phyloP scores from a whole-genome alignment of 2,797 vertebrate genomes.

The Scleropages formosus region DNA sequence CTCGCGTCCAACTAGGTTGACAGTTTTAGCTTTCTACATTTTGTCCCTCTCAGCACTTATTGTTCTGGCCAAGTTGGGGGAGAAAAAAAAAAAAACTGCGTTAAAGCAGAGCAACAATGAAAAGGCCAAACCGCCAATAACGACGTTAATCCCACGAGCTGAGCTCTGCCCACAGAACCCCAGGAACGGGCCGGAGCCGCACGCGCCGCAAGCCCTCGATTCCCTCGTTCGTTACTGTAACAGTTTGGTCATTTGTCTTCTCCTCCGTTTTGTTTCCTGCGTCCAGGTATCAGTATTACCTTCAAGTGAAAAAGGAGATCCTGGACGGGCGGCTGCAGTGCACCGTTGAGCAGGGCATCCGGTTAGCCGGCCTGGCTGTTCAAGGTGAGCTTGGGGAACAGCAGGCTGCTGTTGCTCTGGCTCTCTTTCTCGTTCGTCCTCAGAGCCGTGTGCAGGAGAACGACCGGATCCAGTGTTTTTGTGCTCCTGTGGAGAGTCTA shows the following conservation, averaged over 20 bases:
- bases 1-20: neutral
- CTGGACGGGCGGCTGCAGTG: slow-evolving; percentile 85
- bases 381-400: slow-evolving; percentile 74
- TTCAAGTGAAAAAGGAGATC: slow-evolving; percentile 93
- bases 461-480: neutral
- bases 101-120: neutral
- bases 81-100: neutral
- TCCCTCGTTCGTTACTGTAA: neutral
- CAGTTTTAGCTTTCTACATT: no score
- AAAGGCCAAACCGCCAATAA: neutral
- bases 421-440: no score
- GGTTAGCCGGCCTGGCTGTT: slow-evolving; percentile 88
- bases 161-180: neutral
- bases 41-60: no score
- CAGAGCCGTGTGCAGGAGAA: no score
- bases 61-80: no score
- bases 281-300: slow-evolving; percentile 94
- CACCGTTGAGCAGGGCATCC: slow-evolving; percentile 83
- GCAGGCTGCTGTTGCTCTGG: no score
- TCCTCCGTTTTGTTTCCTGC: neutral
- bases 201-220: neutral
- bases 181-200: neutral
- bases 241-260: neutral
- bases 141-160: neutral
- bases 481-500: neutral